Conservation (phyloP, 2,113 vertebrate genomes). For the Eublepharis macularius region DNA sequence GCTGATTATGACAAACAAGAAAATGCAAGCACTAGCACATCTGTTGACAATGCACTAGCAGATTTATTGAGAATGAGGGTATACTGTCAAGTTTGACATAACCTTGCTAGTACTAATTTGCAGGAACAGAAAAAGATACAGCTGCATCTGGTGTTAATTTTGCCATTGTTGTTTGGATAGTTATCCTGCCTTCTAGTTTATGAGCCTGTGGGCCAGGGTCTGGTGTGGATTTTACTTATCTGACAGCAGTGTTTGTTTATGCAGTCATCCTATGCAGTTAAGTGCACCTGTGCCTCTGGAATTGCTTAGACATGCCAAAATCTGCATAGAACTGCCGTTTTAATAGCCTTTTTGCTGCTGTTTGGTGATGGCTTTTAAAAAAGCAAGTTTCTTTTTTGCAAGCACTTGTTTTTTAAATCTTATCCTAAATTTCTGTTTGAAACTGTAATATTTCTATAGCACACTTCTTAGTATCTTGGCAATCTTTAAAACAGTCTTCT, state of each 20-base stretch:
- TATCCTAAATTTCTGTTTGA: not conserved
- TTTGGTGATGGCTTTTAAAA: not conserved
- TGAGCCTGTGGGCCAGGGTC: not conserved
- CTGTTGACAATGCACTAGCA: not conserved
- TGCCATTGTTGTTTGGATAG: too few species aligned
- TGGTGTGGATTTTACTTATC: not conserved
- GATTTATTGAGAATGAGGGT: not conserved
- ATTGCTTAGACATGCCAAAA: not conserved
- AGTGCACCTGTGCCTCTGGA: not conserved
- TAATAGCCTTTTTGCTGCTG: not conserved
- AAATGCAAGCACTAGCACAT: not conserved
- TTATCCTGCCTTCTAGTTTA: not conserved
- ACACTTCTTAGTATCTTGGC: not conserved
- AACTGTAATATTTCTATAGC: not conserved
- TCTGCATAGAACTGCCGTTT: not conserved
- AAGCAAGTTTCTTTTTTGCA: not conserved
- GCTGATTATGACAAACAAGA: not conserved
- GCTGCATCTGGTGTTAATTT: not conserved
- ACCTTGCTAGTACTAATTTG: not conserved
- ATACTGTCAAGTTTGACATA: not conserved
- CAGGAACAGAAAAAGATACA: not conserved
- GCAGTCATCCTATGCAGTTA: not conserved
- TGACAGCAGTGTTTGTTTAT: not conserved
- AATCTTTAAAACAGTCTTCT: not conserved
- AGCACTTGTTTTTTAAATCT: not conserved